Conservation (phyloP, 2,888 invertebrate genomes). For the Amphipoea lucens region DNA sequence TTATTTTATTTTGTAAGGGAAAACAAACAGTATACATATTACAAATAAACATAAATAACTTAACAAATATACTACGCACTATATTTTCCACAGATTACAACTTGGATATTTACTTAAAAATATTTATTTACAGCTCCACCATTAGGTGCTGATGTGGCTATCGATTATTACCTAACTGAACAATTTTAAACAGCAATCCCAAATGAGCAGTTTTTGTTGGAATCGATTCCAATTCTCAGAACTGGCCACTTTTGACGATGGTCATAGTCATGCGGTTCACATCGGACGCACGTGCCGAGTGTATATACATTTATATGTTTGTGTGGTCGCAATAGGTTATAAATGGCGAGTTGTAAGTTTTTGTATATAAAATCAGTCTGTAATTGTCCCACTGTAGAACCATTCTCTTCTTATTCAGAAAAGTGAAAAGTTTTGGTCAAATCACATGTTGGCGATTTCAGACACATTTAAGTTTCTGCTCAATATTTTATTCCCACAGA, state of each 20-base stretch:
- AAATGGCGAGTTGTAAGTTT: slow-evolving; percentile 5
- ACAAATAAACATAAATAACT: too few species aligned
- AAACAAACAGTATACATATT: too few species aligned
- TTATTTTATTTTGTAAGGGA: too few species aligned
- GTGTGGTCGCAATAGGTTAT: neutral
- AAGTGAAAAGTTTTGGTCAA: neutral
- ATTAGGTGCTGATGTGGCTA: neutral
- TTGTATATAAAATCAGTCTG: neutral
- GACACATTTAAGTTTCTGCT: too few species aligned
- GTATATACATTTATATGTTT: neutral
- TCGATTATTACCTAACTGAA: neutral
- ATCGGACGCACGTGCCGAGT: slow-evolving; percentile 17
- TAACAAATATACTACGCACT: too few species aligned
- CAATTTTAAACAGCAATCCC: neutral
- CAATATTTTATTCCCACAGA: neutral
- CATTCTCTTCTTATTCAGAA: neutral
- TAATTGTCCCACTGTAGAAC: neutral
- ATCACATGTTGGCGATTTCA: neutral
- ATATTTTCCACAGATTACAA: too few species aligned
- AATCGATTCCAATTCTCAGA: slow-evolving; percentile 14
- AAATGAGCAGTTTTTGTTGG: neutral
- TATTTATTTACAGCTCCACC: neutral
- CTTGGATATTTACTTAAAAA: too few species aligned
- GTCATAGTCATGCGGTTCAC: neutral
- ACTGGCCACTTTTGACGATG: slow-evolving; percentile 10